phyloP scores from a whole-genome alignment of 1,140 invertebrate species.

The Drosophila sturtevanti region DNA sequence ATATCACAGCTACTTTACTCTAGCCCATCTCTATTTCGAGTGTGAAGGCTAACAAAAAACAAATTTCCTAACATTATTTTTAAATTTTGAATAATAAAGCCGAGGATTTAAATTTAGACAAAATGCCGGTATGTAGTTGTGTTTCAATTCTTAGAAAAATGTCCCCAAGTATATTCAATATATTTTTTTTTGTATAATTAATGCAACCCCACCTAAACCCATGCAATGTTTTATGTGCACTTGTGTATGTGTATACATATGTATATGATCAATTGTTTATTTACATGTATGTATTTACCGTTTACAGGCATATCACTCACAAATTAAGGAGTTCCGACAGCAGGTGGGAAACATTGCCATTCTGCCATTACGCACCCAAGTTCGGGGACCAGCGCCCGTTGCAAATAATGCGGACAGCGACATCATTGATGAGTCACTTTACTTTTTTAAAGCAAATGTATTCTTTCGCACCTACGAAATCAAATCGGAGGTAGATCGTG shows the following conservation, averaged over 20 bases:
- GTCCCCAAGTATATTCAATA: neutral
- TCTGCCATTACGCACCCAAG: constrained; percentile 92
- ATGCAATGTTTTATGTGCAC: neutral
- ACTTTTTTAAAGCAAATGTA: constrained; percentile 99
- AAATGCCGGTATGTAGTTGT: constrained; percentile 52
- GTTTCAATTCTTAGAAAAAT: neutral
- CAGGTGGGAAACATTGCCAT: constrained; percentile 96
- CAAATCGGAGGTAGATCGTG: constrained; percentile 97
- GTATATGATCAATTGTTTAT: constrained; percentile 9
- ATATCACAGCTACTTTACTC: neutral
- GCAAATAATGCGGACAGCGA: constrained; percentile 88
- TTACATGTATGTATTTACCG: constrained; percentile 25
- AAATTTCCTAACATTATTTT: neutral
- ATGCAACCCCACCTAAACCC: neutral
- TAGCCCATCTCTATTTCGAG: neutral
- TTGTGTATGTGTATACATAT: neutral
- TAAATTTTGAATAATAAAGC: neutral
- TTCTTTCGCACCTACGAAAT: constrained; percentile 99
- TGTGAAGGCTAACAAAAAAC: constrained; percentile 8
- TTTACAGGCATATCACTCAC: constrained; percentile 96
- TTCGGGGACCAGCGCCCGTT: constrained; percentile 93
- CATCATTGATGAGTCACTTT: constrained; percentile 98
- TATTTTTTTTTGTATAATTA: neutral
- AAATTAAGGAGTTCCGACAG: constrained; percentile 89
- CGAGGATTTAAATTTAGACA: neutral